Conservation (phyloP, 2,888 invertebrate genomes). For the Microctonus hyperodae region DNA sequence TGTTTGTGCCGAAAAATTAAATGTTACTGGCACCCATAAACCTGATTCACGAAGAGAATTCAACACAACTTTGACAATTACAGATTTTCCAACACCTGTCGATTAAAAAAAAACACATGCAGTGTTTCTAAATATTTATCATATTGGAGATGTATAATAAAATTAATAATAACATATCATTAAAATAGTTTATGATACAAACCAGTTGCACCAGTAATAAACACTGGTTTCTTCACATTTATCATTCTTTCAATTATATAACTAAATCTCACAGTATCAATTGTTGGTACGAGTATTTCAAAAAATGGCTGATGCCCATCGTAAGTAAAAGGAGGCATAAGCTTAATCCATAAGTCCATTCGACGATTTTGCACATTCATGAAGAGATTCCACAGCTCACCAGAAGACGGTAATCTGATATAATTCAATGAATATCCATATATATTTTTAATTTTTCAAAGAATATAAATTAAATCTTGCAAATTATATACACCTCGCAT, state of each 20-base stretch:
- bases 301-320: slow-evolving; percentile 79
- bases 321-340: slow-evolving; percentile 78
- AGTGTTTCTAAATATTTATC: neutral
- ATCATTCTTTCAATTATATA: slow-evolving; percentile 81
- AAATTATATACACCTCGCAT: slow-evolving; percentile 66
- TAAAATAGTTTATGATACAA: slow-evolving; percentile 31
- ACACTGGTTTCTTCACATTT: slow-evolving; percentile 76
- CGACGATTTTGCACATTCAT: slow-evolving; percentile 75
- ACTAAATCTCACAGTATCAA: slow-evolving; percentile 89
- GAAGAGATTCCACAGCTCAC: slow-evolving; percentile 79
- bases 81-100: slow-evolving; percentile 87
- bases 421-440: neutral
- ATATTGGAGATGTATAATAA: too few relatives aligned
- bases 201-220: slow-evolving; percentile 91
- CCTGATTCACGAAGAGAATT: slow-evolving; percentile 70
- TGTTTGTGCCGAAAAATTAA: slow-evolving; percentile 93
- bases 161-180: too few relatives aligned
- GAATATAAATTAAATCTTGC: slow-evolving; percentile 5
- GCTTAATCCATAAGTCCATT: slow-evolving; percentile 81
- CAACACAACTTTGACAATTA: slow-evolving; percentile 79
- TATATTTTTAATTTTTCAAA: neutral
- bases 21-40: slow-evolving; percentile 75
- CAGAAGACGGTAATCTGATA: slow-evolving; percentile 73
- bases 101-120: slow-evolving; percentile 27
- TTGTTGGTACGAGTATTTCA: slow-evolving; percentile 88